Evolutionary conservation across 1,140 invertebrate genomes (phyloP), one percentile per base, ranked within the genome.

Genomic region (Drosophila arawakana): DNA sequence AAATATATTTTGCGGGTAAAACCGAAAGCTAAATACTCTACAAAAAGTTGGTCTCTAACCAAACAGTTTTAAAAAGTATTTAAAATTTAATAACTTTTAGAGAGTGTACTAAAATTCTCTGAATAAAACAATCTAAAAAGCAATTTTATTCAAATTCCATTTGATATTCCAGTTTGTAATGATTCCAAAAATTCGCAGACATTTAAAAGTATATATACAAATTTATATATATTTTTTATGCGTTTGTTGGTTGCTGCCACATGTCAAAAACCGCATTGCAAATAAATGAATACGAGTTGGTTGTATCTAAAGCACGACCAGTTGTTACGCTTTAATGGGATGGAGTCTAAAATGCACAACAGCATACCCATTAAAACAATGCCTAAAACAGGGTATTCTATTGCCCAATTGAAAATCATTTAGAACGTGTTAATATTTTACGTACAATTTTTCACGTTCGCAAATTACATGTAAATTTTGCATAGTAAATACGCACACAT

Each of bases 181-280:
- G 25, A 11, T 4, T 47, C 6, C 0, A 30, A 5, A 30, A 30
- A 30, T 5, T 30, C 25, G 6, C 25, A 30, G 25, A 30, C 18
- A 34, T 35, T 11, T 8, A 18, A 46, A 66, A 66, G 72, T 49
- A 47, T 57, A 65, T 58, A 54, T 68, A 76, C 46, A 67, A 47
- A 58, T 70, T 57, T 69, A n/a, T 72, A 44, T 63, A n/a, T 11
- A 18, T 78, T 69, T 37, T 78, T 69, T 76, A 59, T 62, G n/a
- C 46, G 9, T 63, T 68, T 46, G 35, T 62, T 62, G 74, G 65
- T 58, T 35, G 34, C 54, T 78, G 81, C 70, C 81, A 78, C 57
- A 75, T 85, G 70, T 70, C 49, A 68, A 71, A 81, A 86, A 76
- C 75, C 67, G 44, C 76, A 61, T 21, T 15, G 62, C 54, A 84